Percentiles rank a stretch among this genome's conserved stretches.
Conservation (phyloP, 2,797 vertebrate species). For the Orientallactaga sibirica region DNA sequence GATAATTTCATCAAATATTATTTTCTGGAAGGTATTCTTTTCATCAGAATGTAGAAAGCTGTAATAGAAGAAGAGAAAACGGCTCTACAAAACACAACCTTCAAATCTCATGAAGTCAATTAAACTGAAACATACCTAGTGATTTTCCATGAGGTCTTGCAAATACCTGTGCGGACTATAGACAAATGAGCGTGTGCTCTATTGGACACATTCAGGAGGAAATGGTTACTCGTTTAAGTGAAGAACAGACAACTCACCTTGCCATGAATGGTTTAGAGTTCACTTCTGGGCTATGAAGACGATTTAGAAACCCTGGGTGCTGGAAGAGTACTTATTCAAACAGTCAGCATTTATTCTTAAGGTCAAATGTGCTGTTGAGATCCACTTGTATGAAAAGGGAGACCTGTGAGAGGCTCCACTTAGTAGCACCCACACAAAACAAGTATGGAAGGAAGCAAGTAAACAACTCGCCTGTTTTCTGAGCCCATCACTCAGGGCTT, state of each 20-base stretch:
- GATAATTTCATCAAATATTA: not conserved
- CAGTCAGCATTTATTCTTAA: not conserved
- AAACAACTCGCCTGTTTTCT: not conserved
- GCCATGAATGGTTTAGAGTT: no score
- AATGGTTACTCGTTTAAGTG: accelerated
- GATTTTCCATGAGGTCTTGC: not conserved
- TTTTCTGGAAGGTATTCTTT: not conserved
- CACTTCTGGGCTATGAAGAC: not conserved
- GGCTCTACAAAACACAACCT: no score
- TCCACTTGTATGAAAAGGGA: not conserved
- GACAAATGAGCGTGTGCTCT: not conserved
- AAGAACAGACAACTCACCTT: not conserved
- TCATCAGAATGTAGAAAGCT: not conserved
- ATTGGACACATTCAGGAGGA: not conserved
- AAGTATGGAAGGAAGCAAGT: not conserved
- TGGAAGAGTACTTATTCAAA: not conserved
- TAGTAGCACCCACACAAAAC: not conserved
- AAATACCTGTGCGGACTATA: not conserved
- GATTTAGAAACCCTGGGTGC: no score
- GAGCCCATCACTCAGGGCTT: not conserved
- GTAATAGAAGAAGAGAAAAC: not conserved
- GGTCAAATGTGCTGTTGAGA: not conserved
- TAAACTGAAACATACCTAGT: not conserved
- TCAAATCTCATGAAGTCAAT: not conserved
- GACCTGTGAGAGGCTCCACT: not conserved